Evolutionary conservation across 1,140 invertebrate species (phyloP).

Genomic region (Schmidtea mediterranea): DNA sequence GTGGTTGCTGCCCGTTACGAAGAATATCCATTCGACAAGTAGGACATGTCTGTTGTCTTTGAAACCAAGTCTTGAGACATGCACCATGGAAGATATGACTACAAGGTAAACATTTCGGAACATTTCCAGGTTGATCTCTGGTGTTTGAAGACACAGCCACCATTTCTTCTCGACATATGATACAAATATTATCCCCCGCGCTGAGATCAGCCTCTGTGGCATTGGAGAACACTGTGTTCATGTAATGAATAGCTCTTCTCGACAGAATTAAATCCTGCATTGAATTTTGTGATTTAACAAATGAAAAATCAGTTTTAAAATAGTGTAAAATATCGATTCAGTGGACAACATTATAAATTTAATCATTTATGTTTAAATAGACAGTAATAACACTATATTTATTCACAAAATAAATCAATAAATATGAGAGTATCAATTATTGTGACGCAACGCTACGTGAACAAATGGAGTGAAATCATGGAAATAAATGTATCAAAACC

Average conservation of each 20-base stretch:
- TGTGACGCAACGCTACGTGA: too few species aligned
- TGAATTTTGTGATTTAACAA: too few species aligned
- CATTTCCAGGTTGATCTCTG: constrained; percentile 4
- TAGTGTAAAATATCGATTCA: too few species aligned
- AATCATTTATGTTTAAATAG: too few species aligned
- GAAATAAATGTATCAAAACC: too few species aligned
- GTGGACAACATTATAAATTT: too few species aligned
- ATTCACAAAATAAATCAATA: too few species aligned
- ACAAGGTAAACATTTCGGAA: constrained; percentile 72
- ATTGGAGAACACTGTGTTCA: constrained; percentile 24
- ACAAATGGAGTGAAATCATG: too few species aligned
- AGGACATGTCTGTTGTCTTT: constrained; percentile 94
- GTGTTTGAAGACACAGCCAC: constrained; percentile 15
- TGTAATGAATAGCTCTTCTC: neutral
- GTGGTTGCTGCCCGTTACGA: constrained; percentile 22
- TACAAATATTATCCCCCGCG: constrained; percentile 88
- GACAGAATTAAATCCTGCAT: constrained; percentile 35
- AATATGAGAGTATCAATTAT: too few species aligned
- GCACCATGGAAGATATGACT: constrained; percentile 96
- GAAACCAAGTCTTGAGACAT: constrained; percentile 95
- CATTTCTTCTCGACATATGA: constrained; percentile 89
- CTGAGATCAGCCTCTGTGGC: constrained; percentile 69
- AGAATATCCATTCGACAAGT: constrained; percentile 88
- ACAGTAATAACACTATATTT: too few species aligned
- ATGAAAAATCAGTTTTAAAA: too few species aligned